Conservation (phyloP, 2,113 vertebrate species). For the Stegastes partitus region DNA sequence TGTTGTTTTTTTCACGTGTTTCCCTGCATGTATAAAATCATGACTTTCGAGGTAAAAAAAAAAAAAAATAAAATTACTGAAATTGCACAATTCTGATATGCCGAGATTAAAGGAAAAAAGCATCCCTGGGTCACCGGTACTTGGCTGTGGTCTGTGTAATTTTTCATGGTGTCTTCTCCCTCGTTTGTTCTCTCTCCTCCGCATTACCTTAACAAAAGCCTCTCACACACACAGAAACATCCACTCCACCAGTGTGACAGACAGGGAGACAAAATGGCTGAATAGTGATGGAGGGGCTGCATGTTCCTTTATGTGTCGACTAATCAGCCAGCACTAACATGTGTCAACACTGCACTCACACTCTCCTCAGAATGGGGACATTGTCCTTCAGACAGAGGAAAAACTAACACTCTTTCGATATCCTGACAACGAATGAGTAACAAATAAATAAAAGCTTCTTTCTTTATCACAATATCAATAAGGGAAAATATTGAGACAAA, state of each 20-base stretch:
- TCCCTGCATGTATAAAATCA: slow-evolving; percentile 12
- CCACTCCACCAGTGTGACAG: slow-evolving; percentile 71
- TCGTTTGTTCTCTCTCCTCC: slow-evolving; percentile 50
- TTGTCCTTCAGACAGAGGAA: slow-evolving; percentile 70
- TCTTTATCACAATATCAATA: slow-evolving; percentile 5
- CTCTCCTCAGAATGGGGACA: slow-evolving; percentile 59
- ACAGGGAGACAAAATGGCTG: slow-evolving; percentile 84
- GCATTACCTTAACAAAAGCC: slow-evolving; percentile 83
- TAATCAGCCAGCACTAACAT: slow-evolving; percentile 83
- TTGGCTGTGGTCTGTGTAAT: slow-evolving; percentile 62
- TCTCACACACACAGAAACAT: slow-evolving; percentile 49
- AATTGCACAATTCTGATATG: slow-evolving; percentile 4
- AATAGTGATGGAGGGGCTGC: slow-evolving; percentile 79
- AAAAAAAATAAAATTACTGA: too few relatives aligned
- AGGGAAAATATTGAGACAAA: slow-evolving; percentile 8
- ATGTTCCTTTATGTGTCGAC: slow-evolving; percentile 76
- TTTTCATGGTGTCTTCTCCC: slow-evolving; percentile 78
- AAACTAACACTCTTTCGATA: slow-evolving; percentile 71
- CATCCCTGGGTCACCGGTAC: slow-evolving; percentile 46
- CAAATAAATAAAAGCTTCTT: slow-evolving; percentile 51
- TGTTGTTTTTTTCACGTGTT: slow-evolving; percentile 33
- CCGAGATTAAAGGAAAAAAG: slow-evolving; percentile 23
- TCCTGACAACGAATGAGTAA: slow-evolving; percentile 49
- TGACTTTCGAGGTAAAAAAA: slow-evolving; percentile 6
- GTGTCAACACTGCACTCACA: slow-evolving; percentile 79